These are phyloP conservation scores for Hymenopus coronatus DNA, from an alignment of 2,888 invertebrate species.

Conservation along the genomic window DNA sequence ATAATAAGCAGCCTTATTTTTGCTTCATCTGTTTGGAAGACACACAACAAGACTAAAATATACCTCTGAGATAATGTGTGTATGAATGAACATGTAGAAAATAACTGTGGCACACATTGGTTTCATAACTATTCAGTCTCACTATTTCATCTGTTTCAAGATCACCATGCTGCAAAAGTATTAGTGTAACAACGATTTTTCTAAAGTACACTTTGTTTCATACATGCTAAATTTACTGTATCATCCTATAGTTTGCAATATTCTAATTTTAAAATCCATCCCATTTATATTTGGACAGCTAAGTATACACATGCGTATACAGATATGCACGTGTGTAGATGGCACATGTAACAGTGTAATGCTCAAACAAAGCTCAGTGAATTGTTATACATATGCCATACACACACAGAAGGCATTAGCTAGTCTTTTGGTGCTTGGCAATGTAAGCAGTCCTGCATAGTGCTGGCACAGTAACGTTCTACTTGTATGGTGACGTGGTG, in stretches of 20 bases:
- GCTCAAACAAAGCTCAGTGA: background rate
- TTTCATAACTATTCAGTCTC: background rate
- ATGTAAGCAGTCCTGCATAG: constrained; percentile 43
- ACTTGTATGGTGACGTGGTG: constrained; percentile 52
- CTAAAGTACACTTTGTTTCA: background rate
- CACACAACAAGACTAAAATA: too few relatives aligned
- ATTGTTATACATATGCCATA: background rate
- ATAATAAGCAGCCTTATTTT: too few relatives aligned
- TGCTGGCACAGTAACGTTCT: constrained; percentile 49
- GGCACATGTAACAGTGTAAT: background rate
- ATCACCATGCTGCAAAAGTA: too few relatives aligned
- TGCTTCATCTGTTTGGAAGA: too few relatives aligned
- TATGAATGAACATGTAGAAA: too few relatives aligned
- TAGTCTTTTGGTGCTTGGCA: constrained; percentile 41
- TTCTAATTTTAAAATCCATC: background rate
- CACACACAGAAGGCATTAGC: background rate
- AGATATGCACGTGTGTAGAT: background rate
- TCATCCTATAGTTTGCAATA: background rate
- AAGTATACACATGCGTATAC: background rate
- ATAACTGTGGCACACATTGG: background rate
- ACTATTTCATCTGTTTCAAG: background rate
- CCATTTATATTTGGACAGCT: background rate
- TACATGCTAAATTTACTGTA: background rate
- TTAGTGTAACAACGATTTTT: background rate
- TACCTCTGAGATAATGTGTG: too few relatives aligned